A percentile compares a stretch with the other conserved stretches of the same genome.
Conservation (phyloP, 2,797 vertebrate genomes). For the Meriones psammophilus region DNA sequence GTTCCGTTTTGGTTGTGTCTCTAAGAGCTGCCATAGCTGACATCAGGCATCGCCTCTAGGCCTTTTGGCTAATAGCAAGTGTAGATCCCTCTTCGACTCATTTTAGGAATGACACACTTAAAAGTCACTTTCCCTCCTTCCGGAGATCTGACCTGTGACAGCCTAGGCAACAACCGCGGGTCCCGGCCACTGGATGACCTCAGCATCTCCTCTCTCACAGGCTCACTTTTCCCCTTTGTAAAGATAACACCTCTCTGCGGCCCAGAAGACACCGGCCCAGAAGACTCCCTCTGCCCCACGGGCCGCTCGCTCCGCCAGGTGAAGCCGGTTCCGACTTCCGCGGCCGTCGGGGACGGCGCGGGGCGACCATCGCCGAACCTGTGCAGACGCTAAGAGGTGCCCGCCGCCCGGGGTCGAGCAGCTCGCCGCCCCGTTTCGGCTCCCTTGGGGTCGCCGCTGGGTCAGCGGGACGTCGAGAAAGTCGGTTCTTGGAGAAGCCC, state of each 20-base stretch:
- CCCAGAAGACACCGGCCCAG: too few species aligned
- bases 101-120: slow-evolving; percentile 8
- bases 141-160: neutral
- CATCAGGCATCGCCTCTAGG: neutral
- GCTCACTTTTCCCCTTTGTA: slow-evolving; percentile 28
- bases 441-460: neutral
- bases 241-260: neutral
- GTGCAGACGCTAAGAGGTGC: neutral
- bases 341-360: neutral
- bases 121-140: neutral
- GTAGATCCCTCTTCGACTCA: neutral
- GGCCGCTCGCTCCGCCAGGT: neutral
- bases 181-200: neutral
- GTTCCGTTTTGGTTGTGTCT: neutral
- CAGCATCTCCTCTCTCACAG: neutral
- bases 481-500: fast-evolving
- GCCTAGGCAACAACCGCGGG: neutral
- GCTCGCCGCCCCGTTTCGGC: neutral
- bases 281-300: neutral
- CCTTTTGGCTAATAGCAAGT: neutral
- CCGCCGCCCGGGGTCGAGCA: neutral
- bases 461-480: too few species aligned
- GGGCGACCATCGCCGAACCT: neutral
- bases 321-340: neutral
- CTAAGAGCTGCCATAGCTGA: neutral